phyloP scores from a whole-genome alignment of 2,888 invertebrate species.

The Tetropium fuscum region DNA sequence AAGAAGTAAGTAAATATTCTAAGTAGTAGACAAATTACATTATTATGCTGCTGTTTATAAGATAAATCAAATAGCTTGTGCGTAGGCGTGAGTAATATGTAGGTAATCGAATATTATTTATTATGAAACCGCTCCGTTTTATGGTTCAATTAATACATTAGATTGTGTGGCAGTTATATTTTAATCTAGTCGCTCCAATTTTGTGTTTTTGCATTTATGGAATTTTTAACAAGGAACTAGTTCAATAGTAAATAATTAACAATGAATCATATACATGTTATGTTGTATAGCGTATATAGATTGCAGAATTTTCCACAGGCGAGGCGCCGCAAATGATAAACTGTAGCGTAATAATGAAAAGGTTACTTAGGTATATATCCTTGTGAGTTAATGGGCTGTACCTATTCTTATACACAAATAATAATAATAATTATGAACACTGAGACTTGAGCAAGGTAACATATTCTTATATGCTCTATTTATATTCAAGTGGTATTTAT shows the following conservation, averaged over 20 bases:
- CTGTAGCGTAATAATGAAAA: slow-evolving; percentile 1
- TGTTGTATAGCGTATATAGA: neutral
- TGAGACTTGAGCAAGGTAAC: too few species aligned
- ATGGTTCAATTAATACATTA: slow-evolving; percentile 15
- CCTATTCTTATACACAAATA: neutral
- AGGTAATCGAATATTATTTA: slow-evolving; percentile 6
- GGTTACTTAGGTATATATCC: slow-evolving; percentile 2
- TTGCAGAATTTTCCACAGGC: slow-evolving; percentile 8
- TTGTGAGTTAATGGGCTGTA: neutral
- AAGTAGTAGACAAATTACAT: too few species aligned
- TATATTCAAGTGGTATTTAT: too few species aligned
- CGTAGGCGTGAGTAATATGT: neutral
- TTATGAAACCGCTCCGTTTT: neutral
- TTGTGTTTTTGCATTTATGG: slow-evolving; percentile 4
- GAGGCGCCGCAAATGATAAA: slow-evolving; percentile 12
- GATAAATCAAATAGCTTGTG: neutral
- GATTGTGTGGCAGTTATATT: slow-evolving; percentile 7
- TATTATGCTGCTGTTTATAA: too few species aligned
- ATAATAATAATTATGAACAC: too few species aligned
- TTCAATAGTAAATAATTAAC: neutral
- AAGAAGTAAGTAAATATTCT: too few species aligned
- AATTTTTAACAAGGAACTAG: neutral
- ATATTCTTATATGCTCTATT: too few species aligned
- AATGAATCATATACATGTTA: slow-evolving; percentile 1
- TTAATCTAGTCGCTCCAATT: slow-evolving; percentile 4